These are phyloP conservation scores for Xylota sylvarum DNA, from an alignment of 2,888 invertebrate genomes.

Conservation along the genomic window DNA sequence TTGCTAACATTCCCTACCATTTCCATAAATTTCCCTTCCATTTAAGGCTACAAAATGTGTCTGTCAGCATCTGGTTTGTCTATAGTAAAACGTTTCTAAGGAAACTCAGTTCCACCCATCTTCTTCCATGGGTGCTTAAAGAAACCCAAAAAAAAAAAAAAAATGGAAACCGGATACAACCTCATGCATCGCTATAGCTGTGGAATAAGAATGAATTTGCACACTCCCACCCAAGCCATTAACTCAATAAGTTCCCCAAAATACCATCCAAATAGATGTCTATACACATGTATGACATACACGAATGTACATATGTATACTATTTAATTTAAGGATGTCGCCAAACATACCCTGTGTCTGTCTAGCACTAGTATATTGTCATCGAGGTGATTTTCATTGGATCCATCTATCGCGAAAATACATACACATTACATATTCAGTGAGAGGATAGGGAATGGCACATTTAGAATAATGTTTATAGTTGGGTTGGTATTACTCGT, in stretches of 20 bases:
- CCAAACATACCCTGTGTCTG: slow-evolving; percentile 23
- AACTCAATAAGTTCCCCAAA: background rate
- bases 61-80: slow-evolving; percentile 3
- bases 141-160: background rate
- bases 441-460: slow-evolving; percentile 22
- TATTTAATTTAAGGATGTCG: slow-evolving; percentile 28
- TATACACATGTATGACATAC: background rate
- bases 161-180: background rate
- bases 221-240: slow-evolving; percentile 4
- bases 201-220: background rate
- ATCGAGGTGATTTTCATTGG: slow-evolving; percentile 50
- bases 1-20: background rate
- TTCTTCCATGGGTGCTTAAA: background rate
- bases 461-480: slow-evolving; percentile 51
- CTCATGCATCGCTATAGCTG: background rate
- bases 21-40: background rate
- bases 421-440: background rate
- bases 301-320: background rate
- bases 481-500: slow-evolving; percentile 23
- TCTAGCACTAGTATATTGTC: slow-evolving; percentile 4
- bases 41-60: background rate
- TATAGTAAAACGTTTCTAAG: background rate
- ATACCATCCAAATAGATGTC: background rate
- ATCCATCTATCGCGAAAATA: slow-evolving; percentile 19
- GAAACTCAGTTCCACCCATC: background rate